Base-by-base conservation (phyloP, 2,888 invertebrate species). In the Ecliptopera silaceata region DNA sequence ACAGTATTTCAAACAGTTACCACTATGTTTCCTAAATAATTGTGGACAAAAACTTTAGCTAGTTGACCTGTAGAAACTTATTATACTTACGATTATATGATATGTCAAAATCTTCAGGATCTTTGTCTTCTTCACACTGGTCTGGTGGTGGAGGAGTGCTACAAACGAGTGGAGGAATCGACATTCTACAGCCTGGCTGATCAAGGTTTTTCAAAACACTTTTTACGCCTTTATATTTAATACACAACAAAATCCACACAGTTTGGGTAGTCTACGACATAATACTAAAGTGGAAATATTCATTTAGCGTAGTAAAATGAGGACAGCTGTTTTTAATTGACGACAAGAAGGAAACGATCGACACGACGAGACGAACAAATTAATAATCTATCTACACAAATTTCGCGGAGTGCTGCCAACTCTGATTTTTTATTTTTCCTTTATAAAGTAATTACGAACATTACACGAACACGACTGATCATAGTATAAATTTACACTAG, bases 141-240 rank as follows among this genome's bases (percentile, higher is more conserved):
- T 94, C 93, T 57, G 93, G 90, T 58, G 94, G 94, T 62, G 94
- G 94, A 71, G 94, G 94, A 70, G 94, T 93, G 57, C 93, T 93
- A 70, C 94, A 93, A 70, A 94, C 93, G 68, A 94, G 87, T 61
- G 94, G 94, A 79, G 94, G 94, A 79, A 94, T 93, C 74, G 93
- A 93, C 93, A 93, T 93, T 72, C 72, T 88, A 65, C 57, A 64
- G 63, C 61, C 70, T 63, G 48, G 60, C 67, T 70, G 64, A 67
- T 59, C 65, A 68, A 68, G 69, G 66, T 61, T 71, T 61, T 56
- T 52, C 36, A 62, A 51, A 64, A 64, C 60, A 69, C 67, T 70
- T 62, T n/a, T 60, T 56, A 66, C 66, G 62, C 57, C 46, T 29
- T 52, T 13, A 34, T 52, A 12, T 42, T 18, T 32, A 3, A 48